phyloP scores from a whole-genome alignment of 1,140 invertebrate species.

The Drosophila auraria region DNA sequence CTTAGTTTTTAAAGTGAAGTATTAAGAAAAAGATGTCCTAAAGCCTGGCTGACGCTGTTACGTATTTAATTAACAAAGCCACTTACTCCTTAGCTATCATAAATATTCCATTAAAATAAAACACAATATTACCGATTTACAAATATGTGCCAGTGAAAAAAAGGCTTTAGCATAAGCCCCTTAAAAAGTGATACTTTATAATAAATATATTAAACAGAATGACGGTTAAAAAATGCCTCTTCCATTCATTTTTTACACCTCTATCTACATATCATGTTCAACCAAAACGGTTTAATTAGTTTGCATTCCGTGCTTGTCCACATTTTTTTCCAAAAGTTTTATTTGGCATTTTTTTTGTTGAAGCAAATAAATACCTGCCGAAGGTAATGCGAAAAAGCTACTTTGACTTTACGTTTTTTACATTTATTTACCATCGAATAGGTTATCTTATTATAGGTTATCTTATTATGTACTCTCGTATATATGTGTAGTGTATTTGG shows the following conservation, averaged over 20 bases:
- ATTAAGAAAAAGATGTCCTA: no score
- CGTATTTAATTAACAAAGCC: no score
- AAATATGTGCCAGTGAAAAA: background rate
- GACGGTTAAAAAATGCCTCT: background rate
- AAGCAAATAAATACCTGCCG: background rate
- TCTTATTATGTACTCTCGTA: conserved; percentile 2
- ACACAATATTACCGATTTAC: background rate
- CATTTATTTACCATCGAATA: conserved; percentile 5
- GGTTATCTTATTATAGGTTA: background rate
- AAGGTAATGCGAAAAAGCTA: no score
- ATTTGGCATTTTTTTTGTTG: background rate
- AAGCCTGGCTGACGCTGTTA: no score
- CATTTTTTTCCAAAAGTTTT: conserved; percentile 37
- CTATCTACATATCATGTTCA: conserved; percentile 16
- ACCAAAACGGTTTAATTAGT: conserved; percentile 56
- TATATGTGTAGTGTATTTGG: conserved; percentile 16
- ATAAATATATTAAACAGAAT: background rate
- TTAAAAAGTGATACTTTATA: background rate
- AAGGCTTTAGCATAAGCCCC: background rate
- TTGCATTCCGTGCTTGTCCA: conserved; percentile 52
- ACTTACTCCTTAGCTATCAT: no score
- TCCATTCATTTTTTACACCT: conserved; percentile 25
- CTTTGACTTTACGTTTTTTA: background rate
- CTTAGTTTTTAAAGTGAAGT: background rate
- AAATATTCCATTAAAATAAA: no score